These are phyloP conservation scores for Oreonectes daqikongensis DNA, from an alignment of 2,797 vertebrate genomes.

Conservation along the genomic window DNA sequence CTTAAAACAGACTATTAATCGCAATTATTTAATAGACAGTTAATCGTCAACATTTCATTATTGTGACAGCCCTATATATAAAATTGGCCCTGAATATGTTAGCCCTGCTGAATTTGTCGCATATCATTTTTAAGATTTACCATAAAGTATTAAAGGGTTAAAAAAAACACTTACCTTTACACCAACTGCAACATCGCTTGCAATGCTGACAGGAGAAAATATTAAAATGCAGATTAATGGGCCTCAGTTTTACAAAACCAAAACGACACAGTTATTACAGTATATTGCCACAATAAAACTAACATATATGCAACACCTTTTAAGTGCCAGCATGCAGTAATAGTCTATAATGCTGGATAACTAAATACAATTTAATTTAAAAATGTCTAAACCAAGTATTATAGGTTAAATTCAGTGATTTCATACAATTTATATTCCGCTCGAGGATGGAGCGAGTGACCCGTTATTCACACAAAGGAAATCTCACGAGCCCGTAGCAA, in stretches of 20 bases:
- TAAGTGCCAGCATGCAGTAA: not conserved
- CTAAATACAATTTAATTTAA: too few species aligned
- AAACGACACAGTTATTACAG: not conserved
- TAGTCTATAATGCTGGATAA: too few species aligned
- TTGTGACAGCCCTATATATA: too few species aligned
- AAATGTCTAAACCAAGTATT: not conserved
- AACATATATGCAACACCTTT: not conserved
- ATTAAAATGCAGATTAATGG: not conserved
- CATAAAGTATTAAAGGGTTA: not conserved
- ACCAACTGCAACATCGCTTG: constrained; percentile 89
- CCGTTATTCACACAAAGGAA: constrained; percentile 38
- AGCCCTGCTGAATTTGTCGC: not conserved
- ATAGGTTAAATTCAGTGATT: not conserved
- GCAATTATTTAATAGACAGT: too few species aligned
- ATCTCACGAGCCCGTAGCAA: not conserved
- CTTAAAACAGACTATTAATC: too few species aligned
- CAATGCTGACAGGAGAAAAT: constrained; percentile 74
- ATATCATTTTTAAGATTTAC: too few species aligned
- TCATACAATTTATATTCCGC: not conserved
- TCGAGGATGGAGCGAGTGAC: not conserved
- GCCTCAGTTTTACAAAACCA: not conserved
- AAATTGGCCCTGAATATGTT: not conserved
- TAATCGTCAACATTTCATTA: too few species aligned
- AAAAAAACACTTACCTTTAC: constrained; percentile 81
- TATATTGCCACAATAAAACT: not conserved